Base-by-base conservation (phyloP, 92 coral and sea anemone genomes). In the Umimayanthus chanpuru region DNA sequence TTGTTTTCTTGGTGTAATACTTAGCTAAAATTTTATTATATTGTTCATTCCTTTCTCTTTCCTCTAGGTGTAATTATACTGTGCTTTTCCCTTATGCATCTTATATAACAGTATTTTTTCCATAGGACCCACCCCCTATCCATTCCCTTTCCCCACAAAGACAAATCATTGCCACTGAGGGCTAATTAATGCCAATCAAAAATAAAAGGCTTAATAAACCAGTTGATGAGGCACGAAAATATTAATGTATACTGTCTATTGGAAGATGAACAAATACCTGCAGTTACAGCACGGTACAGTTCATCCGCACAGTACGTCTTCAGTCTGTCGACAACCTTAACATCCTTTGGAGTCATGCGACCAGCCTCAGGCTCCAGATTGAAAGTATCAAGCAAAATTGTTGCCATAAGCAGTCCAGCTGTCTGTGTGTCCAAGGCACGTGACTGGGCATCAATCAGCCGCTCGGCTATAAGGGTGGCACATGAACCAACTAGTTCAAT, bases 401-500 rank as follows among this genome's bases (percentile, higher is more conserved):
- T 86, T 61, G 94, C 91, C 23, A 93, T 32, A 4, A 95, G 83
- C 49, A 93, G 84, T 49, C 92, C 82, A 25, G 91, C 79, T 66
- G 91, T 90, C 82, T 91, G 94, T 53, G 75, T 76, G 84, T 95
- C 94, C 90, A 95, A 85, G 5, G 81, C 71, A 70, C 86, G 68
- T 77, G 95, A 85, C 58, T 87, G 77, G 30, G 65, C 25, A 4
- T 72, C 16, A 76, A 95, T 67, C 77, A 95, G 64, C 71, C 70
- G 88, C 76, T 95, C 98, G 4, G 98, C 93, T 14, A 95, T 88
- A 61, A 95, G 91, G 1, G 98, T 93, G 32, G 89, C 88, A 81
- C 96, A 95, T 2, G 98, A 95, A 61, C 98, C 98, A 76, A 95
- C 98, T 61, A 68, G 93, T 39, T 95, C 96, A 9, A 95, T 92